phyloP scores from a whole-genome alignment of 2,797 vertebrate species.

The Sebastes melanostomus region DNA sequence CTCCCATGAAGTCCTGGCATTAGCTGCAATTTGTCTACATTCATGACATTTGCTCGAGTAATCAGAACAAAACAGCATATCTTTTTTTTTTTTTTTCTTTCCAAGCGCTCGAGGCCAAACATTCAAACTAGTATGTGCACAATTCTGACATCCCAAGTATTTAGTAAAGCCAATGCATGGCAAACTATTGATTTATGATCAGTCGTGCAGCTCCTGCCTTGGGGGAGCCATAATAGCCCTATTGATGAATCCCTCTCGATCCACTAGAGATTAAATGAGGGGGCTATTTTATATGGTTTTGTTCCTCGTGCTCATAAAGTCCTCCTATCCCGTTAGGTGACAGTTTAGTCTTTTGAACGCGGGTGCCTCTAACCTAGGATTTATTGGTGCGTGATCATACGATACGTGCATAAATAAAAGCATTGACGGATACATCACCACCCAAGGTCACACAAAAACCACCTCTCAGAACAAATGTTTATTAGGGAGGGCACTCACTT shows the following conservation, averaged over 20 bases:
- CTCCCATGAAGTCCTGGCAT: background rate
- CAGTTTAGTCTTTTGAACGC: constrained; percentile 47
- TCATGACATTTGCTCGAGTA: constrained; percentile 32
- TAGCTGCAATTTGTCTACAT: constrained; percentile 13
- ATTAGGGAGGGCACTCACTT: constrained; percentile 78
- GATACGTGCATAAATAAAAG: constrained; percentile 73
- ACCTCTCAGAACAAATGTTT: constrained; percentile 63
- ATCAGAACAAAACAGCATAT: constrained; percentile 7
- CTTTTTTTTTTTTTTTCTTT: constrained; percentile 18
- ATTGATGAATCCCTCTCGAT: constrained; percentile 53
- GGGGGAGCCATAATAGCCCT: constrained; percentile 43
- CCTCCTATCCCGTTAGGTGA: constrained; percentile 52
- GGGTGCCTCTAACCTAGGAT: constrained; percentile 52
- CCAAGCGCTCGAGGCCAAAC: constrained; percentile 10
- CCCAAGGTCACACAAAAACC: constrained; percentile 70
- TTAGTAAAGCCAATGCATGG: constrained; percentile 50
- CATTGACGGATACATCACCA: constrained; percentile 56
- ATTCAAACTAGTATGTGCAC: constrained; percentile 16
- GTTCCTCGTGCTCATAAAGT: constrained; percentile 62
- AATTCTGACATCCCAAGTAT: constrained; percentile 37
- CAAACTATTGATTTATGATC: constrained; percentile 61
- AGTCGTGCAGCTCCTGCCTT: constrained; percentile 33
- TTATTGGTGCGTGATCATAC: constrained; percentile 58
- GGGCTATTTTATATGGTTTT: constrained; percentile 62
- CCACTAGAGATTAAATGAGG: constrained; percentile 51